Evolutionary conservation across 1,140 invertebrate genomes (phyloP).

Genomic region (Diorhabda carinulata): DNA sequence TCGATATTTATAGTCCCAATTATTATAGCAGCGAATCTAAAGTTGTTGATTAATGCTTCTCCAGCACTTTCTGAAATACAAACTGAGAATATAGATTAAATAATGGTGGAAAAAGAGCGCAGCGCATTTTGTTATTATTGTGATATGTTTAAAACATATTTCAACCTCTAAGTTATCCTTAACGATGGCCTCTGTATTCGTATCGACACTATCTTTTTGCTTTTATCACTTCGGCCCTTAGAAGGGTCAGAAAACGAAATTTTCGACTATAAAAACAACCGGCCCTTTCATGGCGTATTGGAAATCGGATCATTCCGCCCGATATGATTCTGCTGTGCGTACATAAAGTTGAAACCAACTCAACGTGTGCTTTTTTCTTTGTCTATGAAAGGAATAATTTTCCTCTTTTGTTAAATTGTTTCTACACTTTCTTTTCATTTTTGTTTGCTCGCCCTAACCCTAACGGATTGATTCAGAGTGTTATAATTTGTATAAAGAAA

Average conservation of each 20-base stretch:
- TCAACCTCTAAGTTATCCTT: no score
- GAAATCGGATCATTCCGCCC: neutral
- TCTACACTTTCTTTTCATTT: neutral
- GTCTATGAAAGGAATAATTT: neutral
- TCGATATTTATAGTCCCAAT: no score
- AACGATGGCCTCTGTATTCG: neutral
- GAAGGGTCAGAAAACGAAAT: neutral
- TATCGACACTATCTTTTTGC: neutral
- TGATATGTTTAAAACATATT: no score
- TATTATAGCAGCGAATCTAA: no score
- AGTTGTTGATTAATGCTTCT: no score
- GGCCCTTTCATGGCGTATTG: slow-evolving; percentile 1
- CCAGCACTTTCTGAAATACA: no score
- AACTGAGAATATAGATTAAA: no score
- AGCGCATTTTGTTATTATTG: no score
- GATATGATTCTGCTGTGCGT: neutral
- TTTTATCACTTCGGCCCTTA: neutral
- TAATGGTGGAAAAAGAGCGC: no score
- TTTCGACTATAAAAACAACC: neutral
- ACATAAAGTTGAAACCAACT: neutral
- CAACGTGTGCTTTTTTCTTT: neutral
- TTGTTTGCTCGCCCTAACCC: no score
- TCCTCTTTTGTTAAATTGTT: neutral
- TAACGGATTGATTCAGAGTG: no score
- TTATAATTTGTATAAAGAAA: no score